A percentile compares a stretch with the other conserved stretches of the same genome.
phyloP scores from a whole-genome alignment of 1,140 invertebrate species.

The Scylla paramamosain region DNA sequence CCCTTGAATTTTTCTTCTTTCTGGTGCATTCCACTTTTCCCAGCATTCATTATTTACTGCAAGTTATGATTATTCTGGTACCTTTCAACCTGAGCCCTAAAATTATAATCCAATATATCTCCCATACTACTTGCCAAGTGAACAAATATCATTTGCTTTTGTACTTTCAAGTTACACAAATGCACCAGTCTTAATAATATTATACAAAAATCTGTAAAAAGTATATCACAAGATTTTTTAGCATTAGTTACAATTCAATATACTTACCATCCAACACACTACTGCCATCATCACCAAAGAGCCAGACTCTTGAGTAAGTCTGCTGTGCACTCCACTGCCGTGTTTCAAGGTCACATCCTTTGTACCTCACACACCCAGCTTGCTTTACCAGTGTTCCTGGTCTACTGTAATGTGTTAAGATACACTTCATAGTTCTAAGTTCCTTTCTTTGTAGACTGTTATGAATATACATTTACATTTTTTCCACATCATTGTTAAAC shows the following conservation, averaged over 20 bases:
- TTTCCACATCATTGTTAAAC: neutral
- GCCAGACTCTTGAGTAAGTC: neutral
- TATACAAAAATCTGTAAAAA: no score
- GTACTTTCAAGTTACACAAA: no score
- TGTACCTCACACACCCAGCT: neutral
- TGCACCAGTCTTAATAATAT: no score
- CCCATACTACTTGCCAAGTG: no score
- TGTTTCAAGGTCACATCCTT: neutral
- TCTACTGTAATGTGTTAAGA: neutral
- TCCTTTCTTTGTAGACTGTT: neutral
- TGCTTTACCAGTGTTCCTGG: neutral
- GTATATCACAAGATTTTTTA: neutral
- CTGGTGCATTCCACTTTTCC: no score
- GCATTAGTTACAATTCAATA: neutral
- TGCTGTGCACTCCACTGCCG: neutral
- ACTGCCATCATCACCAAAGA: neutral
- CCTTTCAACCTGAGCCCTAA: no score
- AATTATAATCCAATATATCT: no score
- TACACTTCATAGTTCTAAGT: neutral
- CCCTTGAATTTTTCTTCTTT: no score
- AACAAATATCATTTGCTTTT: no score
- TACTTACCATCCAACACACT: neutral
- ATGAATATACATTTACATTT: conserved; percentile 11
- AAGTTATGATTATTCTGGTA: no score
- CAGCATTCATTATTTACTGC: no score